Percentiles rank a stretch among this genome's conserved stretches.
Evolutionary conservation across 1,140 invertebrate species (phyloP).

Genomic region (Hirudo medicinalis): DNA sequence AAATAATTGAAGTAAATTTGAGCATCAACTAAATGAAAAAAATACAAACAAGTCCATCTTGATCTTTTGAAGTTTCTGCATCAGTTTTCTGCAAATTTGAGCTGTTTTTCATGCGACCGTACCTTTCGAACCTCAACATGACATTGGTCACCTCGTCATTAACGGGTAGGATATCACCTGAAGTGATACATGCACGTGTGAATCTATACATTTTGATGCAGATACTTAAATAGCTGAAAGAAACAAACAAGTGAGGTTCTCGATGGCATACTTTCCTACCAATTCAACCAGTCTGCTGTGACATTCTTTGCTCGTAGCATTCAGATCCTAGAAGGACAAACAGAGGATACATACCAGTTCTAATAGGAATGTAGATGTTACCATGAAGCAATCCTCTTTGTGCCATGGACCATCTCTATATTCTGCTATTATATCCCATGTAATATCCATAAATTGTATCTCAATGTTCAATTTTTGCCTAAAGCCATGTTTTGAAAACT

Average conservation of each 20-base stretch:
- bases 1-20: background rate
- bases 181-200: background rate
- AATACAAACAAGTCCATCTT: background rate
- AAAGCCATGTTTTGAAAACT: no score
- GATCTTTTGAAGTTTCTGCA: background rate
- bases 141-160: slow-evolving; percentile 7
- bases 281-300: slow-evolving; percentile 11
- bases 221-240: background rate
- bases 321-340: background rate
- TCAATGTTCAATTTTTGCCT: no score
- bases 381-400: no score
- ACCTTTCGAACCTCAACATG: slow-evolving; percentile 5
- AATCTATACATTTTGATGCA: background rate
- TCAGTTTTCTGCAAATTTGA: background rate
- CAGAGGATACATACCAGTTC: no score
- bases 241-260: background rate
- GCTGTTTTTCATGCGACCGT: background rate
- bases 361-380: no score
- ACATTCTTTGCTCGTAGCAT: slow-evolving; percentile 1
- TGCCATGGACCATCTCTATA: no score
- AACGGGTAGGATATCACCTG: background rate
- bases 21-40: background rate
- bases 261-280: slow-evolving; percentile 1
- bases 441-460: no score
- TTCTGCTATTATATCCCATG: no score